Evolutionary conservation across 30 jellyfish, hydroid and myxozoan species (phyloP), one percentile per base, ranked within the genome.

Genomic region (Turritopsis rubra): DNA sequence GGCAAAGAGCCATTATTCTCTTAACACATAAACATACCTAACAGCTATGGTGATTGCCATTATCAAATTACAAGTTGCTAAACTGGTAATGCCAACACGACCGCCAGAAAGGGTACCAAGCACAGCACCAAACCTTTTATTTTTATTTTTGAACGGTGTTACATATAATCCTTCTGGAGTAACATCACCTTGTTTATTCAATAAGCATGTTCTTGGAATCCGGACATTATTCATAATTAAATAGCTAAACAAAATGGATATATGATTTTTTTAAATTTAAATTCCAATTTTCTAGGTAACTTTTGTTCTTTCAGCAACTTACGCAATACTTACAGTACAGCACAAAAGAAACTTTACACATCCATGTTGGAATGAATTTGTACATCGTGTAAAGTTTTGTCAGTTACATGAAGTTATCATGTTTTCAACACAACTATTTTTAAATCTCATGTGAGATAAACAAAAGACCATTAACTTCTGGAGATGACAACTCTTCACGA

Each of bases 61-160:
- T 29, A 82, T 83, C 54, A 93, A 77, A 66, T 84, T 86, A 23
- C 78, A 75, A 52, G 82, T 68, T 1, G 95, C 91, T 73, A 88
- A 28, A 5, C 95, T 95, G 30, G 96, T 88, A 52, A 93, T 83
- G 29, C 89, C 91, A 41, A 93, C 99, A 21, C 99, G 82, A 25
- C 99, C 99, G 29, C 95, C 89, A 54, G 99, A 93, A 8, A 93
- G 89, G 7, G 91, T 88, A 19, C 99, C 99, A 25, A 93, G 90
- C 19, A 88, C 91, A 66, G 99, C 99, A 71, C 95, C 95, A 83
- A 85, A 88, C 21, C 99, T 87, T 85, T 75, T 80, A 75, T 84
- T 82, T 52, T 88, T 87, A 73, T 86, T 89, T 72, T 93, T 88
- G 87, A 68, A 81, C n/a, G 91, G 95, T 5, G 95, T 66, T 27